These are phyloP conservation scores for Stomatorhinus ivindoensis DNA, from an alignment of 2,113 vertebrate species.

Conservation along the genomic window DNA sequence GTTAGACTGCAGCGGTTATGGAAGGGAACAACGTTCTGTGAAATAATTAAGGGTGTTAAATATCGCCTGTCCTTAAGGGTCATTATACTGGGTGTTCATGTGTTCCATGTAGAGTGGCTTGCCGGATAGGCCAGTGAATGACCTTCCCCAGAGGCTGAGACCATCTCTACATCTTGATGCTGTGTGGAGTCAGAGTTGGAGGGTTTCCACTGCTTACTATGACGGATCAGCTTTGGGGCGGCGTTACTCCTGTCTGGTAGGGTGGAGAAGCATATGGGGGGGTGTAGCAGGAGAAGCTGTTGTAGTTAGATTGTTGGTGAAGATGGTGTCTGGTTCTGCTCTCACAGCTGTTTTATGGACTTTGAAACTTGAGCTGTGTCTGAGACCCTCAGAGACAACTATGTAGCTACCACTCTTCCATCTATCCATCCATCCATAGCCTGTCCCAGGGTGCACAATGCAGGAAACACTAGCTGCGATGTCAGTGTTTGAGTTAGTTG, in stretches of 20 bases:
- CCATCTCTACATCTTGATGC: not conserved
- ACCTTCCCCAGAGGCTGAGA: not conserved
- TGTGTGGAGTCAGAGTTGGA: not conserved
- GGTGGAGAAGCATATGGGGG: not conserved
- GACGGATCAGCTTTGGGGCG: not conserved
- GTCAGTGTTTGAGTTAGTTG: not conserved
- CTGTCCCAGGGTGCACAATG: not conserved
- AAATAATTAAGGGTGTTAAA: not conserved
- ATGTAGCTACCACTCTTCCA: not conserved
- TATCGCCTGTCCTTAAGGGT: not conserved
- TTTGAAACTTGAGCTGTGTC: not conserved
- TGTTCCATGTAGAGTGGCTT: not conserved
- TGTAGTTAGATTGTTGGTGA: not conserved
- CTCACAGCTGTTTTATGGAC: not conserved
- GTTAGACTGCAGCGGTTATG: not conserved
- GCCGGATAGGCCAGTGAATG: not conserved
- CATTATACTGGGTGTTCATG: not conserved
- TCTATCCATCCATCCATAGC: not conserved
- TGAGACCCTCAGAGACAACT: not conserved
- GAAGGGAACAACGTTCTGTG: not conserved
- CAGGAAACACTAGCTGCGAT: not conserved
- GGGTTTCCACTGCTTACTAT: not conserved
- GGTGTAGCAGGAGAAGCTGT: not conserved
- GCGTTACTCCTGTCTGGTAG: not conserved
- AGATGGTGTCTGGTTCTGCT: not conserved